phyloP scores from a whole-genome alignment of 37 sponge, comb jelly and placozoan genomes.

The Aphrocallistes beatrix region DNA sequence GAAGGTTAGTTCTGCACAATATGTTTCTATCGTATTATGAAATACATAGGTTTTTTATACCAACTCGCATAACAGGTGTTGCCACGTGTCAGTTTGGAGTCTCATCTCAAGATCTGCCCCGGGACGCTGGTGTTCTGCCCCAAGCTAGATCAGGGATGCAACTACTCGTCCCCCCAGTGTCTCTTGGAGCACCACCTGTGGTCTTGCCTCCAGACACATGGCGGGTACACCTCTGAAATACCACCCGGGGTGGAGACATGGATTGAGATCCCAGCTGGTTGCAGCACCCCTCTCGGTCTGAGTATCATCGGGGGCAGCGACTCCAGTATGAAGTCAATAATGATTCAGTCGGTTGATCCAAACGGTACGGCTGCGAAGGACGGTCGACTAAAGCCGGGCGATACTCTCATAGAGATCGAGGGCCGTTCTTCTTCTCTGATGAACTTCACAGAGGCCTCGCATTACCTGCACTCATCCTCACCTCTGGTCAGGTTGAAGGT shows the following conservation, averaged over 20 bases:
- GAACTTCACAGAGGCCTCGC: constrained; percentile 34
- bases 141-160: constrained; percentile 46
- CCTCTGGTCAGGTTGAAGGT: constrained; percentile 48
- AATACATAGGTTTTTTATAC: background rate
- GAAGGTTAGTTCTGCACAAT: background rate
- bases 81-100: constrained; percentile 41
- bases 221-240: background rate
- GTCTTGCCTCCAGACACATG: constrained; percentile 40
- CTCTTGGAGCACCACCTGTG: constrained; percentile 76
- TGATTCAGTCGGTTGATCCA: constrained; percentile 45
- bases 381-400: constrained; percentile 48
- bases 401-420: constrained; percentile 32
- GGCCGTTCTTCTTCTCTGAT: constrained; percentile 29
- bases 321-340: background rate
- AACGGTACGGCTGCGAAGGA: constrained; percentile 56
- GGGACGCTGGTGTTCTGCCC: constrained; percentile 60
- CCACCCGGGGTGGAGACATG: background rate
- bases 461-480: background rate
- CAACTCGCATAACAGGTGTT: constrained; percentile 25
- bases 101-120: constrained; percentile 48
- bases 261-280: background rate
- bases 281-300: background rate
- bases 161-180: constrained; percentile 43
- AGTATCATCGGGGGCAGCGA: background rate
- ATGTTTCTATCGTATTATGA: background rate